These are phyloP conservation scores for Chalcis sispes DNA, from an alignment of 2,888 invertebrate species.

Conservation along the genomic window DNA sequence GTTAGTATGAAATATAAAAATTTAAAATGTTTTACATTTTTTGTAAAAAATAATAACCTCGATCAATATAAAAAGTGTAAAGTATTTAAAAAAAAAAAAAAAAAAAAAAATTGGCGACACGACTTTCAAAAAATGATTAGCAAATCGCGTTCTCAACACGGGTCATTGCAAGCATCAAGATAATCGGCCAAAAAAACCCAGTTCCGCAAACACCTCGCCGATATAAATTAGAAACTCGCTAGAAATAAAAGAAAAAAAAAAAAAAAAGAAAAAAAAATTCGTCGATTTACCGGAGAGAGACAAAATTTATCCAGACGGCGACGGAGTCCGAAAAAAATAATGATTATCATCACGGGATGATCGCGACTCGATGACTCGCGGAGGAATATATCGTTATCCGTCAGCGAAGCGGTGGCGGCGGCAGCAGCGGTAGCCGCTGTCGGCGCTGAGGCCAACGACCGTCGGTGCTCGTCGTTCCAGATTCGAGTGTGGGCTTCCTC, in stretches of 20 bases:
- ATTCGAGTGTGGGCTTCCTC: slow-evolving; percentile 72
- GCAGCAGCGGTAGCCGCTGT: slow-evolving; percentile 66
- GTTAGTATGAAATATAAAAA: no score
- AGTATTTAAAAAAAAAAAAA: neutral
- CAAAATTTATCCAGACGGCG: no score
- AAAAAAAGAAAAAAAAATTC: slow-evolving; percentile 10
- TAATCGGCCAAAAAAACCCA: no score
- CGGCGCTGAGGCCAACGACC: slow-evolving; percentile 71
- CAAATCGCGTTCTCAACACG: no score
- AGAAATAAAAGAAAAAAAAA: neutral
- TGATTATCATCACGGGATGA: slow-evolving; percentile 1
- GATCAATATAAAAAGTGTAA: no score
- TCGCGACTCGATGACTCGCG: slow-evolving; percentile 20
- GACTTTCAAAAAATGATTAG: no score
- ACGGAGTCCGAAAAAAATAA: neutral
- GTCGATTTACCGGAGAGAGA: no score
- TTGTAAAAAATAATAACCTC: no score
- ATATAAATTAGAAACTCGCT: slow-evolving; percentile 41
- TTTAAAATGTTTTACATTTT: no score
- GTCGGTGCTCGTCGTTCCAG: slow-evolving; percentile 69
- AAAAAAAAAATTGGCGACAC: neutral
- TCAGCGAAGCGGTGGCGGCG: slow-evolving; percentile 11
- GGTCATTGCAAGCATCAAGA: no score
- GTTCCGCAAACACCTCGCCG: neutral
- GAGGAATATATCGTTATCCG: slow-evolving; percentile 34